Percentiles rank a stretch among this genome's conserved stretches.
Conservation (phyloP, 23 tunicate species). For the Trididemnum clinides region DNA sequence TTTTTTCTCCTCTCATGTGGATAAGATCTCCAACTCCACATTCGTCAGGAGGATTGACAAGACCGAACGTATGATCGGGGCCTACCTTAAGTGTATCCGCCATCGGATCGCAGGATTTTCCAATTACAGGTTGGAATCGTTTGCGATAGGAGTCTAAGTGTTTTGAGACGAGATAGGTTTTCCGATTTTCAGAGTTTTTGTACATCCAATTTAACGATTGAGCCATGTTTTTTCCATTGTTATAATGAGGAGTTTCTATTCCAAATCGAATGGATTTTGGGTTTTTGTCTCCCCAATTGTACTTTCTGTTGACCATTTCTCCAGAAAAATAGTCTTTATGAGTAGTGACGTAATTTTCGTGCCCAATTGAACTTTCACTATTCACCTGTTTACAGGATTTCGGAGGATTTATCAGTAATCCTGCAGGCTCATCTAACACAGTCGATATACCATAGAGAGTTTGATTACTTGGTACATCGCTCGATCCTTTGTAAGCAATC, state of each 20-base stretch:
- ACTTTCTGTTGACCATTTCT: conserved; percentile 76
- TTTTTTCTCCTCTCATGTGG: conserved; percentile 61
- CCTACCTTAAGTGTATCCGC: conserved; percentile 69
- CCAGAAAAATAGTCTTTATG: conserved; percentile 88
- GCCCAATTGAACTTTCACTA: conserved; percentile 67
- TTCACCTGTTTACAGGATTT: conserved; percentile 54
- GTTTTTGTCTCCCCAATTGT: conserved; percentile 58
- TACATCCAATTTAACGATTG: conserved; percentile 67
- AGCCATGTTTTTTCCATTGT: conserved; percentile 67
- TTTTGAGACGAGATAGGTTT: conserved; percentile 62
- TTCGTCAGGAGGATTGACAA: conserved; percentile 72
- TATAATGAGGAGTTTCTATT: conserved; percentile 78
- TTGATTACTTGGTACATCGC: conserved; percentile 30
- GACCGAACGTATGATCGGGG: conserved; percentile 72
- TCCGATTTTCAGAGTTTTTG: conserved; percentile 49
- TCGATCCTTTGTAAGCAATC: neutral
- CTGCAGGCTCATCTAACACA: conserved; percentile 37
- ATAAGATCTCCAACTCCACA: conserved; percentile 85
- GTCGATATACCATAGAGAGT: conserved; percentile 41
- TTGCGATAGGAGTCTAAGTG: conserved; percentile 67
- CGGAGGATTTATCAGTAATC: conserved; percentile 64
- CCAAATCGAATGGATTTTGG: conserved; percentile 67
- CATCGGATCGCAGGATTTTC: conserved; percentile 80
- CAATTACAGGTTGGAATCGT: conserved; percentile 74
- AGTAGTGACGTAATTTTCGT: conserved; percentile 62